Evolutionary conservation across 2,888 invertebrate genomes (phyloP).

Genomic region (Abscondita cerata): DNA sequence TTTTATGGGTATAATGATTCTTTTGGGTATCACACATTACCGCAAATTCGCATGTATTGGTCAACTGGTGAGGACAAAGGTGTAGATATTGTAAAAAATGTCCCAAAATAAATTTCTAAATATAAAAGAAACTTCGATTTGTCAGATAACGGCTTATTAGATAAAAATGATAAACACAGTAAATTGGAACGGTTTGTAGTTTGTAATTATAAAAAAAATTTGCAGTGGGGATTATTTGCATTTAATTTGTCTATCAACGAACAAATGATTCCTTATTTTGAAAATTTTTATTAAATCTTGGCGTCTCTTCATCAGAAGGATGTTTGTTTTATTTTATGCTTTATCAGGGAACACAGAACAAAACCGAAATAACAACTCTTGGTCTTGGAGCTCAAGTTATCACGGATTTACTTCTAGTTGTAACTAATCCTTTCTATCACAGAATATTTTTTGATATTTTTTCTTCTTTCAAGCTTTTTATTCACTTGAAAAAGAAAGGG

Average conservation of each 20-base stretch:
- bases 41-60: slow-evolving; percentile 19
- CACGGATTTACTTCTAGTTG: slow-evolving; percentile 36
- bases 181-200: not conserved
- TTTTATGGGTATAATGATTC: slow-evolving; percentile 7
- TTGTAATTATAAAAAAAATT: slow-evolving; percentile 16
- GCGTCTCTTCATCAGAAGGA: slow-evolving; percentile 39
- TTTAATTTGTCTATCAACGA: not conserved
- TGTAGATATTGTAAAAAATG: slow-evolving; percentile 25
- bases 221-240: not conserved
- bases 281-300: not conserved
- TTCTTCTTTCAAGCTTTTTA: not conserved
- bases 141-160: slow-evolving; percentile 31
- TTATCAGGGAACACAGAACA: not conserved
- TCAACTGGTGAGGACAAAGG: slow-evolving; percentile 22
- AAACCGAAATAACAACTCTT: not conserved
- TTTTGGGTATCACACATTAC: slow-evolving; percentile 14
- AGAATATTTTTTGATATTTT: slow-evolving; percentile 38
- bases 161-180: not conserved
- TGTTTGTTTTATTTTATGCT: not conserved
- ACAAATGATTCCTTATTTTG: not conserved
- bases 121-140: slow-evolving; percentile 37
- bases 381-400: slow-evolving; percentile 40
- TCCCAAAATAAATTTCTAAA: slow-evolving; percentile 21
- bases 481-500: not conserved
- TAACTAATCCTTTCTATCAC: slow-evolving; percentile 33